phyloP scores from a whole-genome alignment of 2,797 vertebrate genomes.

The Amphiprion clarkii region DNA sequence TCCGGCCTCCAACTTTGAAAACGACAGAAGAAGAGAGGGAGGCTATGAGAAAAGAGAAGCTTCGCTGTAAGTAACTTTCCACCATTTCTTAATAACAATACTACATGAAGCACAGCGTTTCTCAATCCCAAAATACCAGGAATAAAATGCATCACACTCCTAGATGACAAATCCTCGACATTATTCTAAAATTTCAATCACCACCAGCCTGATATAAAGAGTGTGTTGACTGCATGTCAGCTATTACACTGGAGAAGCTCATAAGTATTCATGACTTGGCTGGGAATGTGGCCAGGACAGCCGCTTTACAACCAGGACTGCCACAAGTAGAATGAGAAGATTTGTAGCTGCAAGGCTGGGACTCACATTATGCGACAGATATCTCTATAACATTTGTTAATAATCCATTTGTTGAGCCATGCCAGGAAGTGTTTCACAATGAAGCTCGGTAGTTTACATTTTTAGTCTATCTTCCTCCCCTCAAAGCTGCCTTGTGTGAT shows the following conservation, averaged over 20 bases:
- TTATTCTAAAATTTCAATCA: constrained; percentile 9
- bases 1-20: constrained; percentile 87
- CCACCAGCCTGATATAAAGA: neutral
- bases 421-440: neutral
- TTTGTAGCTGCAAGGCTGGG: neutral
- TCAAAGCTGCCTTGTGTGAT: neutral
- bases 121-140: neutral
- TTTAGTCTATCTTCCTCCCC: neutral
- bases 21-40: constrained; percentile 87
- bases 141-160: neutral
- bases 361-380: no score
- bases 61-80: constrained; percentile 89
- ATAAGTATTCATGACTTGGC: no score
- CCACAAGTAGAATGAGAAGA: neutral
- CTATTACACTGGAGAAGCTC: neutral
- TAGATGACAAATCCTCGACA: neutral
- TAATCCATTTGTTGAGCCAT: neutral
- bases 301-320: neutral
- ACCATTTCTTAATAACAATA: neutral
- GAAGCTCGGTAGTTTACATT: no score
- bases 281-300: neutral
- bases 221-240: neutral
- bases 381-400: neutral
- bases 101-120: neutral
- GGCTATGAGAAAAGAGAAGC: constrained; percentile 87